These are phyloP conservation scores for Bemisia tabaci DNA, from an alignment of 1,140 invertebrate species.

Conservation along the genomic window DNA sequence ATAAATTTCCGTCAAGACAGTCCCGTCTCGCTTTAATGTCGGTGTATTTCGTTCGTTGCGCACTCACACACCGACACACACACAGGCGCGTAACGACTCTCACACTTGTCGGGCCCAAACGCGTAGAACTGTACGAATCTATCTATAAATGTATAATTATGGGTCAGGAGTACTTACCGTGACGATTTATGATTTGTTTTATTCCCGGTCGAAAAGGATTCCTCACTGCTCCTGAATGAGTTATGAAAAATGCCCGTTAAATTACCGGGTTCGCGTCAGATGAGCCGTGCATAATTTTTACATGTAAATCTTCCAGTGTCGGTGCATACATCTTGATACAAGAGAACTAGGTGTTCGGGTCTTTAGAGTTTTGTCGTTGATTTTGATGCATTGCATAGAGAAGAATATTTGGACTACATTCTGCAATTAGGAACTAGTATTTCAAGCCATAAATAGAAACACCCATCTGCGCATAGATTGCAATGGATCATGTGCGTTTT, in stretches of 20 bases:
- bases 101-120: neutral
- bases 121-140: neutral
- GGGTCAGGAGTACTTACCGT: neutral
- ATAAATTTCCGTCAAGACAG: neutral
- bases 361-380: too few relatives aligned
- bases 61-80: too few relatives aligned
- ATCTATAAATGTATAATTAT: conserved; percentile 1
- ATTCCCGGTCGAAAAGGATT: neutral
- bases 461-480: too few relatives aligned
- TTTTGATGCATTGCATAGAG: too few relatives aligned
- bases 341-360: too few relatives aligned
- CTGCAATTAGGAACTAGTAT: too few relatives aligned
- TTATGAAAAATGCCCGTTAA: neutral
- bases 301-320: too few relatives aligned
- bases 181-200: neutral
- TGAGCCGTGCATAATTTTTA: too few relatives aligned
- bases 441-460: too few relatives aligned
- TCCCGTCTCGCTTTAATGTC: neutral
- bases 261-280: neutral
- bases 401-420: too few relatives aligned
- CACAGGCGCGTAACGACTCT: neutral
- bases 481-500: too few relatives aligned
- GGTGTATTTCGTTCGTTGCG: neutral
- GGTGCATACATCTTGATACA: too few relatives aligned
- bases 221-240: neutral